Evolutionary conservation across 2,888 invertebrate genomes (phyloP).

Genomic region (Nomada ruficornis): DNA sequence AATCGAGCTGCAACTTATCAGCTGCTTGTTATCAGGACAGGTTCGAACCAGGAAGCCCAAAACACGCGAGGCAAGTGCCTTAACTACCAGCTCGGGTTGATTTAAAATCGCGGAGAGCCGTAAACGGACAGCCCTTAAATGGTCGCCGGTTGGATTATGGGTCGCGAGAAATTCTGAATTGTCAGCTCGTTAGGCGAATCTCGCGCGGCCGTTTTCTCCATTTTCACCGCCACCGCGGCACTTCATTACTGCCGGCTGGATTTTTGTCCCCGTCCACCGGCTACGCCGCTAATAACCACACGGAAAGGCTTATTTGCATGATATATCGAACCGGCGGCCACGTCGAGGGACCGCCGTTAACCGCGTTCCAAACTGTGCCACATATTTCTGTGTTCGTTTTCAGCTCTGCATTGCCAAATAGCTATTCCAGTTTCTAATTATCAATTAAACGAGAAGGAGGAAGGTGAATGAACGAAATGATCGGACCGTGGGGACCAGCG

Average conservation of each 20-base stretch:
- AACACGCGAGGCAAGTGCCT: slow-evolving; percentile 16
- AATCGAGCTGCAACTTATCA: slow-evolving; percentile 15
- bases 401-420: too few relatives aligned
- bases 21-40: slow-evolving; percentile 13
- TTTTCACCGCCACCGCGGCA: slow-evolving; percentile 60
- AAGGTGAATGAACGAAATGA: too few relatives aligned
- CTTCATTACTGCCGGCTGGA: slow-evolving; percentile 75
- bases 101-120: slow-evolving; percentile 36
- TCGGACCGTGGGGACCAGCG: too few relatives aligned
- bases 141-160: slow-evolving; percentile 45
- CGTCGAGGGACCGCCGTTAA: slow-evolving; percentile 73
- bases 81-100: slow-evolving; percentile 9
- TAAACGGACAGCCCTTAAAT: slow-evolving; percentile 63
- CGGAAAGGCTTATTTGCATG: slow-evolving; percentile 77
- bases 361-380: slow-evolving; percentile 62
- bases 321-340: slow-evolving; percentile 50
- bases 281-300: slow-evolving; percentile 76
- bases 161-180: slow-evolving; percentile 60
- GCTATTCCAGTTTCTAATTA: background rate
- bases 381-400: background rate
- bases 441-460: background rate
- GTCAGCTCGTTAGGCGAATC: slow-evolving; percentile 74
- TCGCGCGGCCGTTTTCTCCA: slow-evolving; percentile 42
- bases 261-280: slow-evolving; percentile 67
- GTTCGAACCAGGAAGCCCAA: slow-evolving; percentile 5